A percentile compares a stretch with the other conserved stretches of the same genome.
phyloP scores from a whole-genome alignment of 1,140 invertebrate species.

The Periplaneta americana region DNA sequence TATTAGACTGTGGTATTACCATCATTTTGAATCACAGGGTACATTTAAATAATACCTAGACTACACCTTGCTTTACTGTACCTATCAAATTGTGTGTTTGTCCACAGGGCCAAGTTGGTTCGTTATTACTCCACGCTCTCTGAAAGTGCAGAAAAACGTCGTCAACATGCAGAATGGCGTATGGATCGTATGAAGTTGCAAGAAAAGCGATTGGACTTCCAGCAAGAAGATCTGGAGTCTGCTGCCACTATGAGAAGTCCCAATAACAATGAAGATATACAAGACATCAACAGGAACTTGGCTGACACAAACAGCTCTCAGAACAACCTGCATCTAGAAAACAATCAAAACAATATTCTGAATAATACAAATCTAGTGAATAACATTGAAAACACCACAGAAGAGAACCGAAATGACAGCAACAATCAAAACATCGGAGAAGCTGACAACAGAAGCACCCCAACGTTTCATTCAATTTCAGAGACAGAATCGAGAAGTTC shows the following conservation, averaged over 20 bases:
- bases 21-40: too few species aligned
- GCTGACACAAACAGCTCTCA: not conserved
- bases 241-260: not conserved
- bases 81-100: too few species aligned
- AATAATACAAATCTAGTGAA: not conserved
- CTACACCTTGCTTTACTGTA: too few species aligned
- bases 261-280: not conserved
- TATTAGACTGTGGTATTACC: too few species aligned
- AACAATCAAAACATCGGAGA: too few species aligned
- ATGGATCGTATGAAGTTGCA: conserved; percentile 49
- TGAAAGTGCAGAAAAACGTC: conserved; percentile 36
- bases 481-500: too few species aligned
- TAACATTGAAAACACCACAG: not conserved
- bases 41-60: too few species aligned
- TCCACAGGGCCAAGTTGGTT: not conserved
- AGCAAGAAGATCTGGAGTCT: not conserved
- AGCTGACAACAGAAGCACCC: too few species aligned
- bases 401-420: too few species aligned
- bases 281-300: not conserved
- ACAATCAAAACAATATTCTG: not conserved
- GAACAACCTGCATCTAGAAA: not conserved
- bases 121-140: not conserved
- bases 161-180: conserved; percentile 49
- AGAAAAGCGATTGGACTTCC: conserved; percentile 39
- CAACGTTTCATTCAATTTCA: too few species aligned